Conservation (phyloP, 2,113 vertebrate species). For the Sitta europaea region DNA sequence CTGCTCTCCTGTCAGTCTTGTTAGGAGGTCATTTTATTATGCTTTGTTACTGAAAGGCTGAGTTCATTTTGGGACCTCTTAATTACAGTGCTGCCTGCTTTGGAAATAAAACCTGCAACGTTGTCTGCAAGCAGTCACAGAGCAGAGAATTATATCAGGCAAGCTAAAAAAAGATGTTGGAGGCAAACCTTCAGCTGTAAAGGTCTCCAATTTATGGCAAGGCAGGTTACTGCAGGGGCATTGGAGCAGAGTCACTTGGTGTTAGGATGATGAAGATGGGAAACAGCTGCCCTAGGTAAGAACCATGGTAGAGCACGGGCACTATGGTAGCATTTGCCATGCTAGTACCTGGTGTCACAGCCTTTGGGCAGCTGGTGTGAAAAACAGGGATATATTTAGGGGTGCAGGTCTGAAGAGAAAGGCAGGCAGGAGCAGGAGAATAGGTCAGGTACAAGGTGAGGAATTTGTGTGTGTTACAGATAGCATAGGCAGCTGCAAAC, state of each 20-base stretch:
- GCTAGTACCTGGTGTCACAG: background rate
- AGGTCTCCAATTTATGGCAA: background rate
- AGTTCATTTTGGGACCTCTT: constrained; percentile 3
- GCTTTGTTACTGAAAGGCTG: background rate
- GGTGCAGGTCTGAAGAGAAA: background rate
- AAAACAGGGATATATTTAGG: rapidly evolving
- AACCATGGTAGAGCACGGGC: rapidly evolving
- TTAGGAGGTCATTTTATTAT: background rate
- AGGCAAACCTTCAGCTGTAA: constrained; percentile 9
- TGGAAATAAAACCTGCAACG: background rate
- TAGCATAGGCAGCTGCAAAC: background rate
- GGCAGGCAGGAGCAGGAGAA: background rate
- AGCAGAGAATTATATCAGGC: background rate
- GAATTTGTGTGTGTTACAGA: background rate
- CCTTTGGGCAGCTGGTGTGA: background rate
- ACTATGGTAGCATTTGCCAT: rapidly evolving
- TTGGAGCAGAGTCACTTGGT: background rate
- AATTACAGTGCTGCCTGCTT: background rate
- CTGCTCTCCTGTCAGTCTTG: background rate
- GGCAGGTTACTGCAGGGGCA: background rate
- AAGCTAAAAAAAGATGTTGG: background rate
- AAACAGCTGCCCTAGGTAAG: background rate
- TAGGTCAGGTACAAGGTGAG: background rate
- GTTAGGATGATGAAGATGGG: background rate
- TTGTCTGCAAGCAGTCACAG: background rate